Conservation (phyloP, 2,888 invertebrate species). For the Scrobipalpa costella region DNA sequence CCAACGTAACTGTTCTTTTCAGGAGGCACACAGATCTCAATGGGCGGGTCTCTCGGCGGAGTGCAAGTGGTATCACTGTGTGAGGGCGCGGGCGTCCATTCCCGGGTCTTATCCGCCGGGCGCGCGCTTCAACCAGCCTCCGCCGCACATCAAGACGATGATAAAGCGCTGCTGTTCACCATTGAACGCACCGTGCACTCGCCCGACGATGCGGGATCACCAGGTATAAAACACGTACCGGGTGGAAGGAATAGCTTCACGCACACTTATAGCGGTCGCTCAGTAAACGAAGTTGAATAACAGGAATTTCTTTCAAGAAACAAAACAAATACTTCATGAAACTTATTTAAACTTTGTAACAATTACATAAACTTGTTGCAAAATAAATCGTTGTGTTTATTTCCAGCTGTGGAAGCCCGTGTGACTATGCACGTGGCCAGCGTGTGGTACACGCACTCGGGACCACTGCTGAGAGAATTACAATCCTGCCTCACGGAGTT, state of each 20-base stretch:
- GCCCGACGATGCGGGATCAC: constrained; percentile 41
- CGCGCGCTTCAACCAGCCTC: constrained; percentile 82
- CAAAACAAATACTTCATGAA: too few relatives aligned
- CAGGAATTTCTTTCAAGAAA: too few relatives aligned
- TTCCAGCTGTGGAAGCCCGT: constrained; percentile 52
- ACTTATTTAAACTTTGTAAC: not conserved
- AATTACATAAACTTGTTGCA: not conserved
- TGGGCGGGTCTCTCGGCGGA: constrained; percentile 95
- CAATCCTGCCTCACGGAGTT: constrained; percentile 95
- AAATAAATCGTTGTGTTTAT: too few relatives aligned
- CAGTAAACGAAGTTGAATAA: too few relatives aligned
- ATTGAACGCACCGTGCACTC: constrained; percentile 49
- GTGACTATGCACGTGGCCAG: constrained; percentile 88
- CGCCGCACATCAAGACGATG: constrained; percentile 42
- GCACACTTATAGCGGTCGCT: too few relatives aligned
- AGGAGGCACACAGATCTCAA: constrained; percentile 80
- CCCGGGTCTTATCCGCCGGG: constrained; percentile 92
- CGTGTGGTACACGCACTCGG: constrained; percentile 96
- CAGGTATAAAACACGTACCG: constrained; percentile 42
- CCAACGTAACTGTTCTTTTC: too few relatives aligned
- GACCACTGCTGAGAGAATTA: constrained; percentile 91
- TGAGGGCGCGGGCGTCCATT: constrained; percentile 90
- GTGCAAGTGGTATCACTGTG: constrained; percentile 95
- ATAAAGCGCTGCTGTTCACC: constrained; percentile 61
- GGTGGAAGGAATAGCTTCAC: not conserved